Evolutionary conservation across 2,113 vertebrate genomes (phyloP), one percentile per base, ranked within the genome.

Genomic region (Podocnemis expansa): DNA sequence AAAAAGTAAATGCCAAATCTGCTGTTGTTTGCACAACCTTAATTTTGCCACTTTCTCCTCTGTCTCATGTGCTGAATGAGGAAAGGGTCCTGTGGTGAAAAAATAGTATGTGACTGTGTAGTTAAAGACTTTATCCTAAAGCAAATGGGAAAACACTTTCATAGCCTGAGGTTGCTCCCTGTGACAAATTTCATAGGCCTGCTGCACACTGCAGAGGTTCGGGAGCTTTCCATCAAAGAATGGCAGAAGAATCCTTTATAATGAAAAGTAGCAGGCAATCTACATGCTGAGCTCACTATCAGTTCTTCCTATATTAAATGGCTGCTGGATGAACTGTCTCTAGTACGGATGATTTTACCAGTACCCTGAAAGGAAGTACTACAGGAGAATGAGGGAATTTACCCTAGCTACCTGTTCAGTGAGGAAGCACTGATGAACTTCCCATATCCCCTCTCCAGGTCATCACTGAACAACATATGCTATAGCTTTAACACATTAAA

Each of bases 301-400:
- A 6, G 0, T 1, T 5, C 5, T 1, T 0, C 22, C 38, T 22
- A 0, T 2, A 16, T 2, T 8, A 6, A 47, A 5, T 0, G 2
- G 2, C 22, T 25, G 6, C 0, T 38, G 17, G 41, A 60, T 0
- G 2, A 76, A 1, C 22, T 17, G 45, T 3, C 17, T 9, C 5
- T 0, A 2, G 54, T 70, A 21, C 14, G 1, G 51, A 7, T 49
- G 17, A 24, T 0, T 16, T 73, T 73, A 43, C 10, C 10, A 11
- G 2, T 0, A 1, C 6, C 2, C 3, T 0, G 17, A 56, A 9
- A 27, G 25, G 79, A 38, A n/a, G 80, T 22, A 38, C 21, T 41
- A 17, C 67, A 38, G 67, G 29, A 2, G 1, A 63, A 21, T 13
- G 1, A 38, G 9, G 38, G 17, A 38, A 70, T 70, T 10, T 70